These are phyloP conservation scores for Littorina saxatilis DNA, from an alignment of 1,140 invertebrate genomes.

Conservation along the genomic window DNA sequence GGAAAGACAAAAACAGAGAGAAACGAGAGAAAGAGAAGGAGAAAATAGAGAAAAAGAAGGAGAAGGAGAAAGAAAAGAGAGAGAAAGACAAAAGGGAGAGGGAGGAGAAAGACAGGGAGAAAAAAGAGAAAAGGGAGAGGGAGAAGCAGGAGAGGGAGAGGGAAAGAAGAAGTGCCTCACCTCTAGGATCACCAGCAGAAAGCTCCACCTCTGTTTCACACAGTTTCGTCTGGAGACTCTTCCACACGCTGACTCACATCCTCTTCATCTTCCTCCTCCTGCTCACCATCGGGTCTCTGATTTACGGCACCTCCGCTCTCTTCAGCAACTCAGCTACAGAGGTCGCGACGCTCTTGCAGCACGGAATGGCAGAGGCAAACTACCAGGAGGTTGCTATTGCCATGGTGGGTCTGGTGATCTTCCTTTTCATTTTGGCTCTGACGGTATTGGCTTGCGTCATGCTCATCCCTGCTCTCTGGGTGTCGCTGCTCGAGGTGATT, in stretches of 20 bases:
- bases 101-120: background rate
- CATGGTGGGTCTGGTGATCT: background rate
- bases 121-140: background rate
- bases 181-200: too few relatives aligned
- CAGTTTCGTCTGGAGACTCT: background rate
- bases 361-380: background rate
- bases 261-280: background rate
- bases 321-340: background rate
- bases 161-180: background rate
- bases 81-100: background rate
- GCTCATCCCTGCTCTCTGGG: conserved; percentile 10
- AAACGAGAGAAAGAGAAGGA: background rate
- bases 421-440: background rate
- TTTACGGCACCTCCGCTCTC: background rate
- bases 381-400: background rate
- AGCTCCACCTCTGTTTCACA: background rate
- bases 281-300: conserved; percentile 6
- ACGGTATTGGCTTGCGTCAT: background rate
- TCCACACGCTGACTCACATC: background rate
- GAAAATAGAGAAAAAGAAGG: background rate
- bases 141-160: background rate
- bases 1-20: background rate
- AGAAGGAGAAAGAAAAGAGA: background rate
- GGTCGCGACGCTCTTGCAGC: background rate
- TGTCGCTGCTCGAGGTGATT: background rate